Evolutionary conservation across 2,113 vertebrate genomes (phyloP).

Genomic region (Leucoraja erinaceus): DNA sequence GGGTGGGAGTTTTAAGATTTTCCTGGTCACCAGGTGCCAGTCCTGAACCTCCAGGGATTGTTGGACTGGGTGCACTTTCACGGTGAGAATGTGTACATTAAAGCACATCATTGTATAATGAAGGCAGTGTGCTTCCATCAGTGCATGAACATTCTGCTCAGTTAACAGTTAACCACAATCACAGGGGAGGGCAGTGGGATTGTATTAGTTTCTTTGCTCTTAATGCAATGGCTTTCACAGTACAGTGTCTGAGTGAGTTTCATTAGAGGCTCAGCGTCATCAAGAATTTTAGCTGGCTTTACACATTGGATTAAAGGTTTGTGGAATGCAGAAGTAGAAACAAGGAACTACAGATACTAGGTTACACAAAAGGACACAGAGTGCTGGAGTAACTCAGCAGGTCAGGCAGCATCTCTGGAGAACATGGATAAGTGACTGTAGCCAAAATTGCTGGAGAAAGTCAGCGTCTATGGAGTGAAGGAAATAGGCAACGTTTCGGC

Average conservation of each 20-base stretch:
- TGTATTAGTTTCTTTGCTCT: background rate
- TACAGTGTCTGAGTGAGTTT: no score
- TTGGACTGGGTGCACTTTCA: background rate
- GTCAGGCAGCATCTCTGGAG: no score
- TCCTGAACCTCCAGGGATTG: no score
- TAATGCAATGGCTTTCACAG: background rate
- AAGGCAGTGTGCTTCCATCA: background rate
- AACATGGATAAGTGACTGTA: no score
- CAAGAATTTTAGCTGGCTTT: background rate
- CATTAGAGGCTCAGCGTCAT: background rate
- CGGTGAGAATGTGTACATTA: background rate
- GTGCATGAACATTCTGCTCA: background rate
- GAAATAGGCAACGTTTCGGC: no score
- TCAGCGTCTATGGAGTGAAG: no score
- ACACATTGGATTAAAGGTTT: background rate
- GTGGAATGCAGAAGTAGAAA: background rate
- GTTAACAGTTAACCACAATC: background rate
- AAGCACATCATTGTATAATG: background rate
- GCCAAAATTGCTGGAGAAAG: no score
- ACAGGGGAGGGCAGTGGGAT: background rate
- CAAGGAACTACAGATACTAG: no score
- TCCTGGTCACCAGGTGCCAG: no score
- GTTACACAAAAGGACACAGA: no score
- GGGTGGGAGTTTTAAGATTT: no score
- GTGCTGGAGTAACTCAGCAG: no score